Evolutionary conservation across 1,140 invertebrate species (phyloP), one percentile per base, ranked within the genome.

Genomic region (Phortica variegata): DNA sequence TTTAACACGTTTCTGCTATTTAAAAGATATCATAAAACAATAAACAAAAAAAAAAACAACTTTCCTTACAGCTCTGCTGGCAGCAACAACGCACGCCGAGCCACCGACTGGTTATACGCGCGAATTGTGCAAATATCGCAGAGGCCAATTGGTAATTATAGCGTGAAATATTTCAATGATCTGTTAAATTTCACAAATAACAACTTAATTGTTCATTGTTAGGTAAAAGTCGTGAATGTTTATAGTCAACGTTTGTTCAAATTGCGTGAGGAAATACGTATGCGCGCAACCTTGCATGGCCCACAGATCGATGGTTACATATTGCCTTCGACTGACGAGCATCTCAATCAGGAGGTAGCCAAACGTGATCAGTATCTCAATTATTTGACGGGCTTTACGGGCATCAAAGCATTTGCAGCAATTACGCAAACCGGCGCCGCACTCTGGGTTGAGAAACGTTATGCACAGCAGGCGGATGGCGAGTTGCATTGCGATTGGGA

Each of bases 391-490:
- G 91, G 92, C 3, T 98, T 95, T 77, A 86, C 84, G 43, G 95
- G 95, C 2, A 86, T 84, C 13, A 84, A 85, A 31, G 93, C 87
- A 1, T 85, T 85, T 2, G 91, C 87, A 1, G 81, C 95, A 2
- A 80, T 97, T 3, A 93, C 90, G 0, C 61, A 77, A 34, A 77
- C 79, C n/a, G 83, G 83, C 18, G 90, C 93, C 0, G 85, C 88
- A 2, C 61, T 97, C 15, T 97, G 94, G 95, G 91, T 93, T 2
- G 89, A 97, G 72, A 85, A 89, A 2, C 81, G 91, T 21, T 96
- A 96, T 76, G 85, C 87, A 58, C 74, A 87, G 17, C 86, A 87
- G 59, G 90, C 90, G 0, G 84, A 89, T 38, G 77, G 85, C 15
- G 80, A 90, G 61, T 76, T 94, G 2, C 83, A 89, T 54, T 89